Base-by-base conservation (phyloP, 2,888 invertebrate species). In the Dromius quadrimaculatus region DNA sequence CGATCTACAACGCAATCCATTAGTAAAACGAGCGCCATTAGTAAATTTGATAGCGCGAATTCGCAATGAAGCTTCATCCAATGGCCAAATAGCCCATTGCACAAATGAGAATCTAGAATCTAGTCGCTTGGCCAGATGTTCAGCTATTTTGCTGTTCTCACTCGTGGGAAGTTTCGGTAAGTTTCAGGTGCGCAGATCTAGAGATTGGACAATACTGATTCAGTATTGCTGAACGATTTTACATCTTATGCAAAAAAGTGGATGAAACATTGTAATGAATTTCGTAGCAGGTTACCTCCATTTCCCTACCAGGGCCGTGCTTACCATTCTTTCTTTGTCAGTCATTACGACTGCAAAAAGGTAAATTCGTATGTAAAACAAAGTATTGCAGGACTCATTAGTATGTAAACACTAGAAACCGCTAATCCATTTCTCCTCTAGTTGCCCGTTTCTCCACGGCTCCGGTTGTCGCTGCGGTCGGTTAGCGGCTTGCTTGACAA, bases 1-100 rank as follows among this genome's bases (percentile, higher is more conserved):
- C 59, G 59, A 36, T 59, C 36, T 59, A 54, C 41, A 62, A 23
- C 59, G 59, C 68, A 68, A 68, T 68, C 68, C 68, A 68, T 68
- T 68, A 68, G 41, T 36, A 38, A 41, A 66, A 68, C 68, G 57
- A 59, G 68, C 38, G 34, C 68, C 68, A 59, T 68, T 68, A 68
- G 68, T 28, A 68, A 68, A 68, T 68, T 68, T 59, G 59, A 68
- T 59, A 45, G 68, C 43, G 15, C 41, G 36, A 57, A 59, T 68
- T 68, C 36, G 68, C 57, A 68, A 50, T 65, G 65, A 36, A 54
- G 38, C 62, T 13, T 13, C 62, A 13, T 22, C 15, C 22, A 41
- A 41, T 20, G 22, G 13, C 41, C 62, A 62, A 47, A 59, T 41
- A 20, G 62, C 41, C 62, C 41, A 62, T 62, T 62, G 62, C 62